A percentile compares a stretch with the other conserved stretches of the same genome.
phyloP scores from a whole-genome alignment of 2,888 invertebrate species.

The Cataglyphis albicans region DNA sequence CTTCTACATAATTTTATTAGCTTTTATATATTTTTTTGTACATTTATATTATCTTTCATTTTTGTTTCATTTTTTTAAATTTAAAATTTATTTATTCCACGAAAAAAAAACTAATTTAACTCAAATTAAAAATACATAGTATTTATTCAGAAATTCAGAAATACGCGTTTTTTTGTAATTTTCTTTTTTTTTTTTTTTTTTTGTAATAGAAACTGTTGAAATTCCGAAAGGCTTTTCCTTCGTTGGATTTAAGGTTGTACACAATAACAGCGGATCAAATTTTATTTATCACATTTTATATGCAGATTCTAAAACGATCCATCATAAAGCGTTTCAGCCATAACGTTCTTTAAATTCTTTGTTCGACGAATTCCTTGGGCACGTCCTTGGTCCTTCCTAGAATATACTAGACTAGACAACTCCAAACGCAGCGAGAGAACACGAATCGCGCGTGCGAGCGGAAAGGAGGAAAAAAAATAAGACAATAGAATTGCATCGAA shows the following conservation, averaged over 20 bases:
- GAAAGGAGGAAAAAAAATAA: constrained; percentile 16
- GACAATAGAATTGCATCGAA: constrained; percentile 41
- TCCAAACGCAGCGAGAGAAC: neutral
- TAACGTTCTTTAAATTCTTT: constrained; percentile 63
- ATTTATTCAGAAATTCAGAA: neutral
- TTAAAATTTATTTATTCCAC: constrained; percentile 1
- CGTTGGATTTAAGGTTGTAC: constrained; percentile 8
- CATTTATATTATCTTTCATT: neutral
- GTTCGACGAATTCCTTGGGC: constrained; percentile 32
- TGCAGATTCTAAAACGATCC: constrained; percentile 26
- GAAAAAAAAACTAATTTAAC: neutral
- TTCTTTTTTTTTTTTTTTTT: neutral
- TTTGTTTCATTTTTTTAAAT: neutral
- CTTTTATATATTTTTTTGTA: neutral
- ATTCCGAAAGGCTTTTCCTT: neutral
- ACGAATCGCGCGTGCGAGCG: constrained; percentile 5
- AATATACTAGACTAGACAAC: constrained; percentile 58
- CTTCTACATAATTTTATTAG: too few relatives aligned
- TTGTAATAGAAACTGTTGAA: neutral
- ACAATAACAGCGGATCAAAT: constrained; percentile 10
- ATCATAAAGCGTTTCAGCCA: constrained; percentile 56
- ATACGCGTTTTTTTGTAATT: neutral
- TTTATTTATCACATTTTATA: neutral
- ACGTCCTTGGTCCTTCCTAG: constrained; percentile 70
- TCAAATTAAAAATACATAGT: neutral